Evolutionary conservation across 2,888 invertebrate species (phyloP).

Genomic region (Epinotia demarniana): DNA sequence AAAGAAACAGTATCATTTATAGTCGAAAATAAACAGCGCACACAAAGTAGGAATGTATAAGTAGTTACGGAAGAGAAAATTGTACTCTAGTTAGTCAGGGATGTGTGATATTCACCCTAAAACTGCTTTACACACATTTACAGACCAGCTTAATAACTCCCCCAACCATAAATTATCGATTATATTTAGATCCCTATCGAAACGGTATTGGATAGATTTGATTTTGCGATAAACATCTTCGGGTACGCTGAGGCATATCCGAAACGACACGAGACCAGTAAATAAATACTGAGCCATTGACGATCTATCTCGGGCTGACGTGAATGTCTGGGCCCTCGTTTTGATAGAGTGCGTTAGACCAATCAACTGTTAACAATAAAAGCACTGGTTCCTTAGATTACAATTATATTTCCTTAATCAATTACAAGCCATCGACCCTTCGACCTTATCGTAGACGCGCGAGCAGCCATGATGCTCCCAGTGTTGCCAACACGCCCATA

Average conservation of each 20-base stretch:
- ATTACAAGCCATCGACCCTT: too few species aligned
- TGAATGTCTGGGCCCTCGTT: slow-evolving; percentile 14
- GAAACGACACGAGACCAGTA: slow-evolving; percentile 33
- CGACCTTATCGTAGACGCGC: too few species aligned
- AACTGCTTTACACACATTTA: slow-evolving; percentile 9
- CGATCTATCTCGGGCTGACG: slow-evolving; percentile 32
- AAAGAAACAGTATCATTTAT: too few species aligned
- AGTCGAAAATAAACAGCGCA: too few species aligned
- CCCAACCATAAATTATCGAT: slow-evolving; percentile 36
- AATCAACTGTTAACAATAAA: too few species aligned
- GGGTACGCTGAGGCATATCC: slow-evolving; percentile 10
- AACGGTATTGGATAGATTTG: slow-evolving; percentile 38
- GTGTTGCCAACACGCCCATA: too few species aligned
- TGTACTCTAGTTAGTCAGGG: too few species aligned
- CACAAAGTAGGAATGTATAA: too few species aligned
- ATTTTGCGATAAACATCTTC: slow-evolving; percentile 35
- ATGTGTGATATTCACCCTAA: background rate
- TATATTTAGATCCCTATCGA: slow-evolving; percentile 30
- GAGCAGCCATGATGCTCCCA: too few species aligned
- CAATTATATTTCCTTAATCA: too few species aligned
- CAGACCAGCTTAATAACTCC: slow-evolving; percentile 28
- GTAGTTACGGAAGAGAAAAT: too few species aligned
- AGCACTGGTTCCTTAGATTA: too few species aligned
- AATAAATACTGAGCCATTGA: slow-evolving; percentile 35
- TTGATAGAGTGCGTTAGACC: background rate